Base-by-base conservation (phyloP, 2,113 vertebrate species). In the Tichodroma muraria region DNA sequence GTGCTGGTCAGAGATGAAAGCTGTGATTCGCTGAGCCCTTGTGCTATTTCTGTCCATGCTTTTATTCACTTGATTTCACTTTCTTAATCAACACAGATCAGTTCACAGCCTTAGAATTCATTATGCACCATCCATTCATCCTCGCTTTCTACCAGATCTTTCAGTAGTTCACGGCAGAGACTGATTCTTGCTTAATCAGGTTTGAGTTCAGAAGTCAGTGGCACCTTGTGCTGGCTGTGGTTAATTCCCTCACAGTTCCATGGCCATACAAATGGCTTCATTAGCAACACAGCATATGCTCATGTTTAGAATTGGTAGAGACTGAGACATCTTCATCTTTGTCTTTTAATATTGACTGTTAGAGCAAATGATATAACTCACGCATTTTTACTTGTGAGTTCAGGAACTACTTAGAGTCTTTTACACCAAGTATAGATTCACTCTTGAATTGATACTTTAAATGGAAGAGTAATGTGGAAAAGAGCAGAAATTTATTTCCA, bases 51-150 rank as follows among this genome's bases (percentile, higher is more conserved):
- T 59, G 70, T 17, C 80, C 57, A 0, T 23, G 70, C 70, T 72
- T 94, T 76, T 81, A 33, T 35, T 83, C 54, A 2, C 89, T 95
- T 73, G 84, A 88, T 95, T 92, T 93, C 81, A 47, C 87, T 95
- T 85, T 82, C 79, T 89, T 80, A 63, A 83, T 93, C 91, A 82
- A 35, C 81, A 60, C 3, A 59, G 68, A 88, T 54, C 66, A 65
- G 71, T 85, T 85, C 89, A 70, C 63, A 85, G 81, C 70, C 66
- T 80, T 50, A 31, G 61, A 87, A 79, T 81, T 92, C 85, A 33
- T 91, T 61, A 85, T 13, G 42, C 73, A 19, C 80, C 45, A 16
- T 85, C 73, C 84, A 37, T 92, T 92, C 84, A 42, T 53, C 70
- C 68, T 72, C 69, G 24, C 54, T 93, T 82, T 47, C 79, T 40